Evolutionary conservation across 2,888 invertebrate species (phyloP).

Genomic region (Horisme vitalbata): DNA sequence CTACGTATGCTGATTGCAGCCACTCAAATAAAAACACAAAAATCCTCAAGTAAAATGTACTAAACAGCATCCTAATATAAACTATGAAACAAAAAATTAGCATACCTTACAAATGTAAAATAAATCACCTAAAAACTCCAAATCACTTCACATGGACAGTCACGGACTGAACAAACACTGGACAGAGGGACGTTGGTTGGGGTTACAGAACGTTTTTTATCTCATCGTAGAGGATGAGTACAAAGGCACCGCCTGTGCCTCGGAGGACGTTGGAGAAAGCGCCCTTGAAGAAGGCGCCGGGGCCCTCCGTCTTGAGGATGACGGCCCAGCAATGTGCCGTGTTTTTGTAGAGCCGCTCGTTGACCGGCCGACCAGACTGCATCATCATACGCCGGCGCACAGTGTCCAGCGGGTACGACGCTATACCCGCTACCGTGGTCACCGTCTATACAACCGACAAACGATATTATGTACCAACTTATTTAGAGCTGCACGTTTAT

Average conservation of each 20-base stretch:
- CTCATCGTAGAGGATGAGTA: constrained; percentile 94
- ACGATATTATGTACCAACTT: too few relatives aligned
- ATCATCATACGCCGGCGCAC: constrained; percentile 99
- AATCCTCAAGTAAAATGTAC: constrained; percentile 2
- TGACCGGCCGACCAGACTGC: constrained; percentile 93
- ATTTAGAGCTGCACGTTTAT: too few relatives aligned
- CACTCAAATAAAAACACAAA: too few relatives aligned
- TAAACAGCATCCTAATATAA: too few relatives aligned
- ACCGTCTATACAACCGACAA: constrained; percentile 68
- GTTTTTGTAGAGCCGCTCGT: constrained; percentile 92
- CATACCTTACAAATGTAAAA: constrained; percentile 16
- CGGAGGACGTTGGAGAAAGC: constrained; percentile 96
- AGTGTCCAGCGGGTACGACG: constrained; percentile 98
- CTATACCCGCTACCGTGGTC: constrained; percentile 91
- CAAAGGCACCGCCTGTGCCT: constrained; percentile 96
- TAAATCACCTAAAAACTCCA: not conserved
- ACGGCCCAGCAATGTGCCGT: constrained; percentile 94
- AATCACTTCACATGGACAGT: constrained; percentile 2
- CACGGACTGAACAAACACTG: not conserved
- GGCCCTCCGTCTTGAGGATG: constrained; percentile 91
- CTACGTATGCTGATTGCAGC: too few relatives aligned
- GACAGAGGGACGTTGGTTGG: too few relatives aligned
- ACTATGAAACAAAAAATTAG: constrained; percentile 14
- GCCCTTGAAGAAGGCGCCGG: constrained; percentile 95
- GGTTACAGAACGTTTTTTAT: constrained; percentile 87